Base-by-base conservation (phyloP, 2,113 vertebrate genomes). In the Etheostoma spectabile region DNA sequence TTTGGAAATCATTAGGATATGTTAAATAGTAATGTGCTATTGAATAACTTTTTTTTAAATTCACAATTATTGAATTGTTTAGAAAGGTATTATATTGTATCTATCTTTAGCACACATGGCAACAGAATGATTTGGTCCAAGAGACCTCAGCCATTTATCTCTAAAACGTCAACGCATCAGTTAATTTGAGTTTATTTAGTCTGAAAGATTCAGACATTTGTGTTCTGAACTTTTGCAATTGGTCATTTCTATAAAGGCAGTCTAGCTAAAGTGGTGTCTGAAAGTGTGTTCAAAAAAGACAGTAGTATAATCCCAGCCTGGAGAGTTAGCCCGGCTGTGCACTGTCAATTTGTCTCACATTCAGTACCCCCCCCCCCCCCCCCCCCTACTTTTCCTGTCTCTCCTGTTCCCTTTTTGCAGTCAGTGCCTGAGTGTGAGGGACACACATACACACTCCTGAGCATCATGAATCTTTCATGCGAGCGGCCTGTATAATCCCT, bases 391-490 rank as follows among this genome's bases (percentile, higher is more conserved):
- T 86, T 74, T 84, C 87, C 87, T 67, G 56, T 85, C 80, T 90
- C 86, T 92, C 81, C 86, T 73, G 87, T 88, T 91, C 91, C 91
- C 84, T 84, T 91, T 92, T 92, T 92, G 85, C 83, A 93, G 89
- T 88, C 88, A 82, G 82, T 75, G 87, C 77, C 84, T 69, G 77
- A 90, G 78, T 24, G 13, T 69, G 71, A 88, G 72, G 33, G 22
- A 89, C 77, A 89, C 84, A 89, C 88, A 88, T 82, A 82, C 85
- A 77, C 87, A 79, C 74, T 82, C 67, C 49, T n/a, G 63, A 90
- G 88, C 92, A 91, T 94, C 93, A 95, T 95, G 94, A 95, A 95
- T 95, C 94, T 95, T 95, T 95, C 95, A 95, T 95, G 93, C 74
- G 77, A 92, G 88, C 83, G 64, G 86, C 90, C 92, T 92, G 90